Evolutionary conservation across 2,888 invertebrate species (phyloP), one percentile per base, ranked within the genome.

Genomic region (Scrobipalpa atriplicella): DNA sequence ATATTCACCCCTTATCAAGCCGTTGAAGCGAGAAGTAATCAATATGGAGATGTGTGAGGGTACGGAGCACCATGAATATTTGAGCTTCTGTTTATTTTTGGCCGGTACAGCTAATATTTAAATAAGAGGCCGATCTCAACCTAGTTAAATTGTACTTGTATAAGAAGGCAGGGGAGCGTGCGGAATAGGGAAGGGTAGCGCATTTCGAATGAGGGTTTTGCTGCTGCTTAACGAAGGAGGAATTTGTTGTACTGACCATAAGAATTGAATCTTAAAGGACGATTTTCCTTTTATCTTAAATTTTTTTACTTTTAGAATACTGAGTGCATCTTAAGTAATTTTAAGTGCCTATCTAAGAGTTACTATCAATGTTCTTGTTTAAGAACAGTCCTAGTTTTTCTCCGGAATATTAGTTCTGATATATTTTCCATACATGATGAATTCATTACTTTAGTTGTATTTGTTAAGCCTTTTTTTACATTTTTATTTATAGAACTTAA

Each of bases 41-140:
- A 58, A 38, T 38, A 58, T 58, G 58, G 13, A 58, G 58, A 56
- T 58, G 58, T 29, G 38, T 38, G 13, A 38, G n/a, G 58, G 58
- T 58, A 58, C n/a, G 38, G 58, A 16, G 8, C 8, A n/a, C n/a
- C 58, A 58, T 38, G 58, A 58, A 58, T 58, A 58, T 58, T 58
- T 58, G 13, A 58, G n/a, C 5, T 1, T 36, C 38, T 29, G 58
- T 38, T 56, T 58, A 38, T 58, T 58, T 38, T 58, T 58, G 38
- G 21, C 6, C n/a, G 16, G 16, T 16, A n/a, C 13, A 36, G 58
- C 58, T 58, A 38, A 36, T 58, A 58, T 58, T 58, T 36, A 18
- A 58, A 38, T 58, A 38, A 38, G 16, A 58, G 16, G 38, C 38
- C 29, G 38, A 58, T 58, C 38, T 58, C 29, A 38, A 58, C 38